A percentile compares a stretch with the other conserved stretches of the same genome.
These are phyloP conservation scores for Celastrina argiolus DNA, from an alignment of 2,888 invertebrate species.

Conservation along the genomic window DNA sequence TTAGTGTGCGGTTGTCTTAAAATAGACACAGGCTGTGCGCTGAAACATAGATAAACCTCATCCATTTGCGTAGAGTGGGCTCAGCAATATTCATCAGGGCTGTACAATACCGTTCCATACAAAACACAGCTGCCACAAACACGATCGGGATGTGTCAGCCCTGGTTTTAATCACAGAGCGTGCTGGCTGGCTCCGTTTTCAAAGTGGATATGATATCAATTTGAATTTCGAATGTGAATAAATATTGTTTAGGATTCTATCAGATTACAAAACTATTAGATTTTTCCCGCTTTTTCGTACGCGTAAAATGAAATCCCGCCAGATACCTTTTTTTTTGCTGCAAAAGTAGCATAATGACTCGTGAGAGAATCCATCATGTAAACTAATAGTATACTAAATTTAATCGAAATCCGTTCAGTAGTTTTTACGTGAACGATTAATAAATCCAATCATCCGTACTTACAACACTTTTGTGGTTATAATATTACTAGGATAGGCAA, in stretches of 20 bases:
- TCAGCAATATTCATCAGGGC: neutral
- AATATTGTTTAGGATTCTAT: neutral
- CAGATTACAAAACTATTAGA: no score
- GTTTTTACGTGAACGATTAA: no score
- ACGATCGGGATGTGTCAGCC: neutral
- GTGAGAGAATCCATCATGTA: no score
- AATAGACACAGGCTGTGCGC: neutral
- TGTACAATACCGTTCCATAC: neutral
- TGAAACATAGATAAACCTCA: neutral
- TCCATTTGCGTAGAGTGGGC: neutral
- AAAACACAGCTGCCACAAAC: neutral
- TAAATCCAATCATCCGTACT: no score
- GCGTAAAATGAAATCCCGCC: no score
- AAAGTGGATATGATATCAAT: neutral
- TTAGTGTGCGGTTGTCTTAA: neutral
- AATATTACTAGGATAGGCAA: no score
- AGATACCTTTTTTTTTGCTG: no score
- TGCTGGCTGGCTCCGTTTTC: neutral
- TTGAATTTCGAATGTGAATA: neutral
- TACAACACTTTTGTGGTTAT: no score
- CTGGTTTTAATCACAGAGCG: constrained; percentile 4
- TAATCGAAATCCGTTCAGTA: no score
- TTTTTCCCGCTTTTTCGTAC: no score
- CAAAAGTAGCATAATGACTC: no score
- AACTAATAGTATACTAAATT: no score